phyloP scores from a whole-genome alignment of 1,140 invertebrate species.

The Spodoptera frugiperda region DNA sequence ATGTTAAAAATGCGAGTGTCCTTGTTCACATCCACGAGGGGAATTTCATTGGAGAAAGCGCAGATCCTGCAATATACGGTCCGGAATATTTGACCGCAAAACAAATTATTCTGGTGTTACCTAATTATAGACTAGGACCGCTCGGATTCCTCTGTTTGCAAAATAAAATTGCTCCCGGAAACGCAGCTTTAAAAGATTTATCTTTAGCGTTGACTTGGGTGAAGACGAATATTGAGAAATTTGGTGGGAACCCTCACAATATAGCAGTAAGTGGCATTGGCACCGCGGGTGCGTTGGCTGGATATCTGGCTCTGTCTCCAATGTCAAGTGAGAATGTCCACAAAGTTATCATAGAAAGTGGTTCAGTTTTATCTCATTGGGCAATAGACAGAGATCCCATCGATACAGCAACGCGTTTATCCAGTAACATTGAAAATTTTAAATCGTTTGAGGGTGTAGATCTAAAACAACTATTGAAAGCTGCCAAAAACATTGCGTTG shows the following conservation, averaged over 20 bases:
- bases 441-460: conserved; percentile 40
- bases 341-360: conserved; percentile 75
- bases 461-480: conserved; percentile 56
- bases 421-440: conserved; percentile 38
- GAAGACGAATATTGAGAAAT: conserved; percentile 88
- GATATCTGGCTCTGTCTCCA: conserved; percentile 66
- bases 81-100: conserved; percentile 65
- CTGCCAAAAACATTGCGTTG: conserved; percentile 54
- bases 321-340: conserved; percentile 60
- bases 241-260: conserved; percentile 89
- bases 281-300: conserved; percentile 62
- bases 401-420: conserved; percentile 51
- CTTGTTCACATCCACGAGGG: conserved; percentile 74
- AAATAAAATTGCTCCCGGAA: conserved; percentile 83
- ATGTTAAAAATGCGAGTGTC: conserved; percentile 57
- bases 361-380: conserved; percentile 68
- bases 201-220: conserved; percentile 90
- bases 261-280: conserved; percentile 72
- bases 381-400: conserved; percentile 71
- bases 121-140: conserved; percentile 75
- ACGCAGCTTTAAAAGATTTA: conserved; percentile 90
- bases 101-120: conserved; percentile 70
- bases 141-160: conserved; percentile 73
- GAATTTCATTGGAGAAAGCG: conserved; percentile 65
- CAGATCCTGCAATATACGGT: conserved; percentile 62